Base-by-base conservation (phyloP, 2,888 invertebrate genomes). In the Plemyria rubiginata region DNA sequence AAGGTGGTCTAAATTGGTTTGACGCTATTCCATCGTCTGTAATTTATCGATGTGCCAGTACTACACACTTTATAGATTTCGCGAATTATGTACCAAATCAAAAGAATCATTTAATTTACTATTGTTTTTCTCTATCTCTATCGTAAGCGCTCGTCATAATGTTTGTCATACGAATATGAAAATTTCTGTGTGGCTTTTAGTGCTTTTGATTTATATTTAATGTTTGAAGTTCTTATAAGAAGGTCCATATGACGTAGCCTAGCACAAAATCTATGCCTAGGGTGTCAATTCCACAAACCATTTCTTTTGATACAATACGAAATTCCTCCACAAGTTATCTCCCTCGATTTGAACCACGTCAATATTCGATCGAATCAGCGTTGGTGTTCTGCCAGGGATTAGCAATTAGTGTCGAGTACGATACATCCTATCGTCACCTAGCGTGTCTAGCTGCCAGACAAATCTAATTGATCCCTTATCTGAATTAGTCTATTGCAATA, bases 1-100 rank as follows among this genome's bases (percentile, higher is more conserved):
- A 88, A 88, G 90, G 88, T 80, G 78, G 62, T 80, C 83, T 85
- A 86, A 77, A 81, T 83, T 45, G 70, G 79, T 84, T 68, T 52
- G 62, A 36, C 61, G 67, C 58, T 62, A 67, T 69, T 54, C 67
- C 57, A 66, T 66, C 60, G 63, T 65, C 57, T 54, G 52, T 62
- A 62, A 68, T 58, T 72, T 66, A 69, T 68, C 59, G 56, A 70
- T 62, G 49, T 49, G 48, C 9, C 29, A 32, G 9, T 49, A 49
- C n/a, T 9, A 13, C n/a, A 49, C 13, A 11, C 36, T 38, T 45
- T 58, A 63, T 61, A 13, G 54, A 60, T 64, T 65, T 63, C 50
- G 64, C 51, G 16, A 66, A 61, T 40, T 40, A 53, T 57, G 52
- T 11, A 11, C 36, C 11, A 11, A 11, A 38, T 11, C 36, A 9